Conservation (phyloP, 2,797 vertebrate species). For the Melanotaenia parkinsoni region DNA sequence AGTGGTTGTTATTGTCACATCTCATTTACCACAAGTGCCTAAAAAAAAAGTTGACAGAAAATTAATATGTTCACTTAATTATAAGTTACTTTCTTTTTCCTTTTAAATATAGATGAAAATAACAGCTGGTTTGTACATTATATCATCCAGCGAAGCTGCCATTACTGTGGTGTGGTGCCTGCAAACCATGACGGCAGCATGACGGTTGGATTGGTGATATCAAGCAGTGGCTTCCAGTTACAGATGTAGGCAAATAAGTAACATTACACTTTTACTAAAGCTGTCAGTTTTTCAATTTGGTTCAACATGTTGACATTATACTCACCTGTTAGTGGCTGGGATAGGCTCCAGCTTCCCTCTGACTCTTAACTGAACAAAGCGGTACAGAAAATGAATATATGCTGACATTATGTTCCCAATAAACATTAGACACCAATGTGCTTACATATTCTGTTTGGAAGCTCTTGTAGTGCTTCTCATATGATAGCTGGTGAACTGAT, state of each 20-base stretch:
- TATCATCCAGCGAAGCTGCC: not conserved
- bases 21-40: slow-evolving; percentile 86
- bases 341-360: no score
- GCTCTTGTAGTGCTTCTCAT: not conserved
- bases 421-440: no score
- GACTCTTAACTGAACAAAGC: no score
- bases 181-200: not conserved
- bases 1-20: slow-evolving; percentile 48
- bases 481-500: not conserved
- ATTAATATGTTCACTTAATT: slow-evolving; percentile 31
- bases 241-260: not conserved
- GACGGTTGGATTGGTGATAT: not conserved
- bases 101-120: not conserved
- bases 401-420: not conserved
- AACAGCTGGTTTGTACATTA: not conserved
- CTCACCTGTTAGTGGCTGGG: no score
- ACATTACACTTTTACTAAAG: not conserved
- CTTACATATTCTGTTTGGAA: not conserved
- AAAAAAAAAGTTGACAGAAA: slow-evolving; percentile 58
- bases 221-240: not conserved
- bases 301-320: not conserved
- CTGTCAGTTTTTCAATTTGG: not conserved
- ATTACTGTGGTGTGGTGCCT: not conserved
- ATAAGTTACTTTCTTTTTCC: slow-evolving; percentile 2
- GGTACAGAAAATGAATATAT: not conserved